Base-by-base conservation (phyloP, 2,888 invertebrate species). In the Agrochola litura region DNA sequence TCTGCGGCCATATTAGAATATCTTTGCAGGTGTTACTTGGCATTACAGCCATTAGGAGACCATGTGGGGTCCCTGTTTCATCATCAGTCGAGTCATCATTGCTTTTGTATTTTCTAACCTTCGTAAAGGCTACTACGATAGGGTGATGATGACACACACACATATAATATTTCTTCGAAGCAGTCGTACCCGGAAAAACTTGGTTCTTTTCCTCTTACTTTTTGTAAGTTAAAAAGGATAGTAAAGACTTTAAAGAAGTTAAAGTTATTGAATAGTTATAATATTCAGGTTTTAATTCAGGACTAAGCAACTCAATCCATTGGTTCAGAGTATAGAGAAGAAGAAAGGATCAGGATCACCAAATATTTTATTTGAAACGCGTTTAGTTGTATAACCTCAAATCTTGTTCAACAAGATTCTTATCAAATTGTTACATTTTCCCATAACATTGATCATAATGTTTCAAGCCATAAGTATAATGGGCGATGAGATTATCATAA, bases 21-120 rank as follows among this genome's bases (percentile, higher is more conserved):
- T 10, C 10, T 71, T 61, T 73, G 82, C 89, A 87, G 88, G 89
- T 89, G 84, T 81, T 65, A 81, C 78, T 82, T 76, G 69, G 78
- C 77, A 82, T 80, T 74, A 79, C 65, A 54, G 22, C 71, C 72
- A 73, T 81, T 74, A 72, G 73, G 52, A 65, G 43, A 86, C 73
- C 73, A 81, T 86, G 77, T 81, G 87, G 73, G 70, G 81, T 78
- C 86, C 43, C 10, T 10, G 49, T 83, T 86, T 84, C 83, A 74
- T 86, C 88, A 88, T 78, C 82, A 71, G n/a, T 68, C 58, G 67
- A 73, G 73, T 82, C 81, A 82, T 68, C 76, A 67, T 5, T 69
- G 61, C 67, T 78, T 80, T 64, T 64, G 14, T 73, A 70, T 76
- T 60, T 58, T 12, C 46, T 70, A 54, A 56, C 83, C 74, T 73